Evolutionary conservation across 2,797 vertebrate genomes (phyloP).

Genomic region (Halcyon smyrnensis): DNA sequence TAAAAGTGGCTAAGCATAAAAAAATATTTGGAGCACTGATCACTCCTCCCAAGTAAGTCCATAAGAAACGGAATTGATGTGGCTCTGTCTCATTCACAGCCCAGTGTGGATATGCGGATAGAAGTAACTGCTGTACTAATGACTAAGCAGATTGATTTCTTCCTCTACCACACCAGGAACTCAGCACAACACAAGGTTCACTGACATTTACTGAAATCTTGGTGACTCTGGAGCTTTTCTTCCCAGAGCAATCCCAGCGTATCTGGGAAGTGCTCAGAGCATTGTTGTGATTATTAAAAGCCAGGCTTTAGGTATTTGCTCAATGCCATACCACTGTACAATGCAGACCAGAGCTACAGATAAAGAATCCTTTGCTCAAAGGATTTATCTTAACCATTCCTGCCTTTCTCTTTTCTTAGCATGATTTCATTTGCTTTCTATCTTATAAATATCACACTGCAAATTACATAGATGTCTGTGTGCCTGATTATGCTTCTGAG

Average conservation of each 20-base stretch:
- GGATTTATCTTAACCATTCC: background rate
- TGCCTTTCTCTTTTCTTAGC: background rate
- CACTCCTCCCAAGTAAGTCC: background rate
- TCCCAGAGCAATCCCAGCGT: background rate
- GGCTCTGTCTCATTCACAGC: background rate
- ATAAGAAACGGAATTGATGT: background rate
- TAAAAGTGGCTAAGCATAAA: rapidly evolving
- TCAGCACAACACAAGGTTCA: background rate
- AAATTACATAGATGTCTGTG: background rate
- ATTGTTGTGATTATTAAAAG: background rate
- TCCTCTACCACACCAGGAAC: background rate
- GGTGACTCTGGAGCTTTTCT: background rate
- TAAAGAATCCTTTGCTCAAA: background rate
- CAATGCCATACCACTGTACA: background rate
- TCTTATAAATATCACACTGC: background rate
- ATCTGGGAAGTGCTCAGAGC: background rate
- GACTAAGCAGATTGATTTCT: background rate
- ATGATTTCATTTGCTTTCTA: background rate
- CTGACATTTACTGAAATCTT: background rate
- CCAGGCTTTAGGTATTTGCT: background rate
- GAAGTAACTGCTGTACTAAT: background rate
- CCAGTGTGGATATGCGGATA: background rate
- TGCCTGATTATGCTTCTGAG: rapidly evolving
- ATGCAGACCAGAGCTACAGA: background rate
- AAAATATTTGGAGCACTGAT: background rate